Evolutionary conservation across 2,797 vertebrate species (phyloP).

Genomic region (Pelodytes ibericus): DNA sequence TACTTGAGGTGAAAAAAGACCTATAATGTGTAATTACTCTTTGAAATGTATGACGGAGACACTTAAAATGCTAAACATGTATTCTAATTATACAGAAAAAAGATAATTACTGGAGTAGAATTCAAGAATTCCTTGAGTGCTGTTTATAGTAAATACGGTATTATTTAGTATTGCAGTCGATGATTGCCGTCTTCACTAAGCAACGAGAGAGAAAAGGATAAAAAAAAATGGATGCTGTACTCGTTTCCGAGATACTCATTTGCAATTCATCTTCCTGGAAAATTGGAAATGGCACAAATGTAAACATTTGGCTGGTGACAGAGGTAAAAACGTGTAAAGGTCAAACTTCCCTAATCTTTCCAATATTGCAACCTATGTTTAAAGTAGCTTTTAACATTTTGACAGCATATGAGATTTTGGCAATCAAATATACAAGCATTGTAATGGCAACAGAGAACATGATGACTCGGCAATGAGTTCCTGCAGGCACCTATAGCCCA

Average conservation of each 20-base stretch:
- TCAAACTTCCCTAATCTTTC: conserved; percentile 57
- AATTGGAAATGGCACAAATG: conserved; percentile 53
- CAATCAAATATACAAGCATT: no score
- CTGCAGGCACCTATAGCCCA: no score
- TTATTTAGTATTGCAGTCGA: conserved; percentile 49
- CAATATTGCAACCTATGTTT: conserved; percentile 34
- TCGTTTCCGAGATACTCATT: conserved; percentile 55
- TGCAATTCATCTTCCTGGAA: conserved; percentile 52
- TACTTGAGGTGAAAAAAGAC: conserved; percentile 8
- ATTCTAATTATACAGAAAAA: conserved; percentile 52
- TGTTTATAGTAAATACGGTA: conserved; percentile 56
- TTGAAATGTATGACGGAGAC: conserved; percentile 48
- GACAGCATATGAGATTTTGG: no score
- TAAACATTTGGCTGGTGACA: conserved; percentile 57
- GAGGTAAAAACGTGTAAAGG: conserved; percentile 60
- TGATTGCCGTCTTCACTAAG: conserved; percentile 49
- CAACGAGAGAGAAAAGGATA: conserved; percentile 26
- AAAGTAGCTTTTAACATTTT: not conserved
- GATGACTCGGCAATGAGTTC: no score
- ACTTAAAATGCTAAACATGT: conserved; percentile 45
- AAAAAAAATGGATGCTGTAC: conserved; percentile 15
- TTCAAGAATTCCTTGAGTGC: conserved; percentile 55
- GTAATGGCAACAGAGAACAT: no score
- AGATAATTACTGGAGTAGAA: conserved; percentile 56
- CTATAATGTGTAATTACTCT: conserved; percentile 37